These are phyloP conservation scores for Pycnonotus jocosus DNA, from an alignment of 2,113 vertebrate species.

Conservation along the genomic window DNA sequence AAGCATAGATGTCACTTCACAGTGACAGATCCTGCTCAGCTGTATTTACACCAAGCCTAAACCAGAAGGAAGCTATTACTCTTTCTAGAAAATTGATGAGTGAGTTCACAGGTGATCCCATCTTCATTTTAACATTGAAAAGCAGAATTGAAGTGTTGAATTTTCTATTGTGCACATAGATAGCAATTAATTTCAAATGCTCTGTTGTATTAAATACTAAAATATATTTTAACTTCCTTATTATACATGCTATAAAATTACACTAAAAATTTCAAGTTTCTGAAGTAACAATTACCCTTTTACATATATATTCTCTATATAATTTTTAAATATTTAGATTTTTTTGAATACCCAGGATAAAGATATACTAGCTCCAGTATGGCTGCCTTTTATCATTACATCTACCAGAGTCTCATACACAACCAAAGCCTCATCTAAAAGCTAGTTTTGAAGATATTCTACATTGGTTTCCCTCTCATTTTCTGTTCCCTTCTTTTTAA, in stretches of 20 bases:
- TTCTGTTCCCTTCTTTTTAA: background rate
- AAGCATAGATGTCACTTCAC: background rate
- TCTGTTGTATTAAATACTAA: conserved; percentile 59
- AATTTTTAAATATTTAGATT: background rate
- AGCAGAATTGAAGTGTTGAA: background rate
- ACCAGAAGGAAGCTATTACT: background rate
- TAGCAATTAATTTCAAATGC: background rate
- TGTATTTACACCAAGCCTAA: background rate
- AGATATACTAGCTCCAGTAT: background rate
- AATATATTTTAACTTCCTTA: conserved; percentile 63
- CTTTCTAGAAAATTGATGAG: background rate
- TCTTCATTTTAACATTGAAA: background rate
- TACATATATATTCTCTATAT: conserved; percentile 15
- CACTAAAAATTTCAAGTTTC: conserved; percentile 62
- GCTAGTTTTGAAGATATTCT: background rate
- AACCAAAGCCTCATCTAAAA: background rate
- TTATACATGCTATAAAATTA: conserved; percentile 69
- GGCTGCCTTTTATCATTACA: background rate
- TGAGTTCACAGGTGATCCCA: background rate
- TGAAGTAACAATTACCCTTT: conserved; percentile 20
- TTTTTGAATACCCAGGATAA: background rate
- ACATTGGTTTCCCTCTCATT: background rate
- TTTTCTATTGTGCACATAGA: conserved; percentile 43
- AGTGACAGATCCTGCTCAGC: background rate
- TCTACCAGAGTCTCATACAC: background rate